Evolutionary conservation across 2,888 invertebrate genomes (phyloP).

Genomic region (Trachelus troglodyta): DNA sequence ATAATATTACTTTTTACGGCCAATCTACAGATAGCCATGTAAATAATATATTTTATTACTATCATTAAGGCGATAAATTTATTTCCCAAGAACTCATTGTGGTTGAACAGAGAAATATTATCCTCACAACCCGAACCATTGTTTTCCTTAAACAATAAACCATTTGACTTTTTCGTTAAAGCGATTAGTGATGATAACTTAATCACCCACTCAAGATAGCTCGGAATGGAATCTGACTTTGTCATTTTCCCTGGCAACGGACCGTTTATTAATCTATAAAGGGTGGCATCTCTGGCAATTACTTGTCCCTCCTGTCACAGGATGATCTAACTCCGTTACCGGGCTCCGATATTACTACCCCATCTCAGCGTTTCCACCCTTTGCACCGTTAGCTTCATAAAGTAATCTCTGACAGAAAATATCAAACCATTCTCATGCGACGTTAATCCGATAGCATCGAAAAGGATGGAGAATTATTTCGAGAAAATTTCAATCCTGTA

Average conservation of each 20-base stretch:
- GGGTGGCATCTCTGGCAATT: slow-evolving; percentile 23
- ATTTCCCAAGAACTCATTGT: neutral
- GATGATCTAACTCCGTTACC: slow-evolving; percentile 23
- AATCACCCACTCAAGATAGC: slow-evolving; percentile 1
- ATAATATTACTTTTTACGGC: neutral
- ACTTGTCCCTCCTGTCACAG: slow-evolving; percentile 19
- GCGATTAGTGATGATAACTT: neutral
- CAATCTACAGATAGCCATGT: neutral
- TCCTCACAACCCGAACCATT: neutral
- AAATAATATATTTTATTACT: neutral
- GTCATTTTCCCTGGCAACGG: slow-evolving; percentile 4
- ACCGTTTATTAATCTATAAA: slow-evolving; percentile 22
- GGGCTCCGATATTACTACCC: slow-evolving; percentile 10
- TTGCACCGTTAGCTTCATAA: slow-evolving; percentile 5
- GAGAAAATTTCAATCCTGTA: slow-evolving; percentile 9
- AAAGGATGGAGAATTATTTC: slow-evolving; percentile 3
- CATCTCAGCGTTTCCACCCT: slow-evolving; percentile 5
- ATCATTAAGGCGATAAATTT: neutral
- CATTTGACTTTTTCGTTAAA: neutral
- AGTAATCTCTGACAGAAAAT: slow-evolving; percentile 17
- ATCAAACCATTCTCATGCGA: slow-evolving; percentile 17
- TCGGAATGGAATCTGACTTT: slow-evolving; percentile 5
- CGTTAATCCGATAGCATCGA: slow-evolving; percentile 7
- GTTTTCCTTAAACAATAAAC: neutral
- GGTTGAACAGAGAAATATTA: neutral